Conservation (phyloP, 2,888 invertebrate genomes). For the Tanytarsus gracilentus region DNA sequence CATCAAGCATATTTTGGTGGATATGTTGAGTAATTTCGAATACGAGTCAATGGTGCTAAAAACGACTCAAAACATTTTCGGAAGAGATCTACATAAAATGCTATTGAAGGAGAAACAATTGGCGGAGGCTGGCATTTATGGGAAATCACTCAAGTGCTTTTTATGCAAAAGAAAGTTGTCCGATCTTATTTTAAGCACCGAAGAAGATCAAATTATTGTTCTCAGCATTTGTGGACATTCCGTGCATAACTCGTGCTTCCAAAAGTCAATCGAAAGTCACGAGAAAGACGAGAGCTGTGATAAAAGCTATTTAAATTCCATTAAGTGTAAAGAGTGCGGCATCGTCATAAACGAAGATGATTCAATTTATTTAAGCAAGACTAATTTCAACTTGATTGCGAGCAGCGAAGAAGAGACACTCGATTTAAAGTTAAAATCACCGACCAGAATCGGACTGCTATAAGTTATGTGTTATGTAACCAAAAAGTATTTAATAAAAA, state of each 20-base stretch:
- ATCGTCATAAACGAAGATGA: constrained; percentile 32
- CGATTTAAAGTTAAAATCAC: constrained; percentile 40
- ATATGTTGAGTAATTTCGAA: constrained; percentile 65
- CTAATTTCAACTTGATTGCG: constrained; percentile 2
- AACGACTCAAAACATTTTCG: constrained; percentile 56
- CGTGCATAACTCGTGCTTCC: constrained; percentile 38
- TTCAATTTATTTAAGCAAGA: constrained; percentile 31
- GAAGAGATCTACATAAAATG: constrained; percentile 56
- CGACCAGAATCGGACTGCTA: constrained; percentile 35
- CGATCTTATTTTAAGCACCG: constrained; percentile 29
- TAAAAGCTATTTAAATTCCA: constrained; percentile 27
- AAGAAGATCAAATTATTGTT: constrained; percentile 34
- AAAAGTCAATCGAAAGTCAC: constrained; percentile 18
- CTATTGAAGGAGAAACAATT: constrained; percentile 36
- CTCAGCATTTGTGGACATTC: constrained; percentile 41
- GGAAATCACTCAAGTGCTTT: constrained; percentile 40
- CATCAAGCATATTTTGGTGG: constrained; percentile 50
- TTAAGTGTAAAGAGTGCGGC: constrained; percentile 39
- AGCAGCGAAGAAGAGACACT: constrained; percentile 32
- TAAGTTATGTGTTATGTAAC: background rate
- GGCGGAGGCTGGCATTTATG: constrained; percentile 39
- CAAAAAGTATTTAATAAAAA: too few species aligned
- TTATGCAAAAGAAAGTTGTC: constrained; percentile 38
- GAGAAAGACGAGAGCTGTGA: constrained; percentile 20
- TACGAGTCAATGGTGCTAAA: constrained; percentile 65